Percentiles rank a stretch among this genome's conserved stretches.
These are phyloP conservation scores for Corythoichthys haematopterus DNA, from an alignment of 2,113 vertebrate species.

Conservation along the genomic window DNA sequence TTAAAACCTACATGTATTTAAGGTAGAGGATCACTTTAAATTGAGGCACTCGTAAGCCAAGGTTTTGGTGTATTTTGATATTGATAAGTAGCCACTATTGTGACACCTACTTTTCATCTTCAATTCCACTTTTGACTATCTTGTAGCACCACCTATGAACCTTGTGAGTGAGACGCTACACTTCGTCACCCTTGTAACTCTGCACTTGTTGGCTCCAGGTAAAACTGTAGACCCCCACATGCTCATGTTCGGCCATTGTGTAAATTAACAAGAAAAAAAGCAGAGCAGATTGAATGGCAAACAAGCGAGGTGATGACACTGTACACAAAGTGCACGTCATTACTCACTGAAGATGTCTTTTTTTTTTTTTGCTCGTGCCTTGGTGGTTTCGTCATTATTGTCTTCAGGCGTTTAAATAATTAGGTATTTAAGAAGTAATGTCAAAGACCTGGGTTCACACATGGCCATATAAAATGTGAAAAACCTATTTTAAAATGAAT, in stretches of 20 bases:
- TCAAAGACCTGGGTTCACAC: background rate
- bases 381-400: background rate
- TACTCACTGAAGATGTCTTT: conserved; percentile 53
- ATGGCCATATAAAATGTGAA: too few relatives aligned
- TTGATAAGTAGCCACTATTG: background rate
- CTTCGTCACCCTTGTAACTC: conserved; percentile 53
- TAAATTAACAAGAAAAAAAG: conserved; percentile 70
- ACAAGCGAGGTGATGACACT: conserved; percentile 74
- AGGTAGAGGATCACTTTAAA: too few relatives aligned
- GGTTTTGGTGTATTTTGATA: background rate
- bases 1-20: too few relatives aligned
- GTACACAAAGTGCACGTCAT: conserved; percentile 56
- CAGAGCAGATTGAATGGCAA: conserved; percentile 68
- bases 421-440: background rate
- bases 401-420: background rate
- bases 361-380: conserved; percentile 5
- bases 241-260: conserved; percentile 73
- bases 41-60: too few relatives aligned
- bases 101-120: background rate
- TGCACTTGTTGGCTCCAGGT: conserved; percentile 69
- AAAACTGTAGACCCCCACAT: conserved; percentile 58
- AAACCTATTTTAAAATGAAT: too few relatives aligned
- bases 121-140: background rate
- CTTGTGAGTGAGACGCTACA: background rate
- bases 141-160: background rate